Conservation (phyloP, 2,888 invertebrate genomes). For the Apeira syringaria region DNA sequence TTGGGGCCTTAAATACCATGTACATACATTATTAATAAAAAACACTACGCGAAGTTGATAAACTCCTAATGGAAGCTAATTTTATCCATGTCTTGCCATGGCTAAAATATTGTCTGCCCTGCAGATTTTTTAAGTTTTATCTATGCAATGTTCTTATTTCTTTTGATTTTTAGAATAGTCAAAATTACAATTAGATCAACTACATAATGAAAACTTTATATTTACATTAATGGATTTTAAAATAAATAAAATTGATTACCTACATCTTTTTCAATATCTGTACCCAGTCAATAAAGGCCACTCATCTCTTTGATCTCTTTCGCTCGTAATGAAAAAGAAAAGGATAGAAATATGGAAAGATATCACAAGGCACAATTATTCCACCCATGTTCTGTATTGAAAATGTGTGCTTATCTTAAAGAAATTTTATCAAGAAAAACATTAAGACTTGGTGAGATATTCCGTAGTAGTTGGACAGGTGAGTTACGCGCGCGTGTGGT, state of each 20-base stretch:
- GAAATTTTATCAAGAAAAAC: not conserved
- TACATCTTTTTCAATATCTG: conserved; percentile 11
- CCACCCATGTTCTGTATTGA: too few relatives aligned
- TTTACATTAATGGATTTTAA: conserved; percentile 22
- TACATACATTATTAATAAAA: conserved; percentile 28
- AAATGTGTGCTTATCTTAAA: too few relatives aligned
- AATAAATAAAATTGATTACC: not conserved
- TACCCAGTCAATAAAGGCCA: not conserved
- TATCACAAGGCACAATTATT: too few relatives aligned
- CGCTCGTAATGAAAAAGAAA: not conserved
- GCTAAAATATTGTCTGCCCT: conserved; percentile 52
- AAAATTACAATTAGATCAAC: conserved; percentile 8
- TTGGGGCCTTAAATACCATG: conserved; percentile 46
- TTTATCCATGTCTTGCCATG: conserved; percentile 28
- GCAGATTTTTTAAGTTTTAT: conserved; percentile 46
- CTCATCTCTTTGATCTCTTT: conserved; percentile 1
- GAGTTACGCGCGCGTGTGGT: conserved; percentile 66
- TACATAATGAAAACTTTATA: conserved; percentile 23
- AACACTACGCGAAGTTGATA: conserved; percentile 42
- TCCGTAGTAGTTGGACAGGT: conserved; percentile 1
- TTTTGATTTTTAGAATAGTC: conserved; percentile 12
- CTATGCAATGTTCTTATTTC: too few relatives aligned
- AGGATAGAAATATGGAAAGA: not conserved
- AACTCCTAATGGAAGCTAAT: conserved; percentile 56
- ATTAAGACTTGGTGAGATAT: not conserved